Percentiles rank a stretch among this genome's conserved stretches.
These are phyloP conservation scores for Apis mellifera DNA, from an alignment of 1,140 invertebrate species.

Conservation along the genomic window DNA sequence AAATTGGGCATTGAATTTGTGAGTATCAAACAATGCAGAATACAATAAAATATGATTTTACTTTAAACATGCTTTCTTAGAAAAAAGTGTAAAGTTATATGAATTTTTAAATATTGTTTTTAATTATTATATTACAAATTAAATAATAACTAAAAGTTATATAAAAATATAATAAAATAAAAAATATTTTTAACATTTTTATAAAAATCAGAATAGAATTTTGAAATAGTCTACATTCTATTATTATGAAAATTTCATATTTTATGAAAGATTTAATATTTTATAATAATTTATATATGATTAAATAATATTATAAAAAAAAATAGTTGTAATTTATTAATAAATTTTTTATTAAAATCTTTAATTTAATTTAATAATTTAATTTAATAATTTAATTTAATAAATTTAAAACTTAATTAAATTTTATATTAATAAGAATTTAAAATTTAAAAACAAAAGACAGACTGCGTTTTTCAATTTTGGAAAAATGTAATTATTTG, in stretches of 20 bases:
- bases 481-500: background rate
- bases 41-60: conserved; percentile 47
- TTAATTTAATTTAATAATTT: too few relatives aligned
- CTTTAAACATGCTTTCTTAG: conserved; percentile 57
- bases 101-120: background rate
- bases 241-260: background rate
- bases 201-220: background rate
- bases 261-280: background rate
- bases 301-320: background rate
- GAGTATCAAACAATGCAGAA: conserved; percentile 40
- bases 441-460: conserved; percentile 9
- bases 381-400: too few relatives aligned
- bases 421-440: background rate
- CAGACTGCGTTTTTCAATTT: conserved; percentile 33
- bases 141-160: background rate
- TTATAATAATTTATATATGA: background rate
- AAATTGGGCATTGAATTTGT: conserved; percentile 27
- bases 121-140: background rate
- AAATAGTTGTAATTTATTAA: background rate
- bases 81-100: conserved; percentile 15
- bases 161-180: background rate
- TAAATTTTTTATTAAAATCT: background rate
- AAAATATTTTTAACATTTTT: conserved; percentile 1
- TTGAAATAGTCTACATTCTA: background rate
- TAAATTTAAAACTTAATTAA: background rate